These are phyloP conservation scores for Chaetura pelagica DNA, from an alignment of 2,113 vertebrate species.

Conservation along the genomic window DNA sequence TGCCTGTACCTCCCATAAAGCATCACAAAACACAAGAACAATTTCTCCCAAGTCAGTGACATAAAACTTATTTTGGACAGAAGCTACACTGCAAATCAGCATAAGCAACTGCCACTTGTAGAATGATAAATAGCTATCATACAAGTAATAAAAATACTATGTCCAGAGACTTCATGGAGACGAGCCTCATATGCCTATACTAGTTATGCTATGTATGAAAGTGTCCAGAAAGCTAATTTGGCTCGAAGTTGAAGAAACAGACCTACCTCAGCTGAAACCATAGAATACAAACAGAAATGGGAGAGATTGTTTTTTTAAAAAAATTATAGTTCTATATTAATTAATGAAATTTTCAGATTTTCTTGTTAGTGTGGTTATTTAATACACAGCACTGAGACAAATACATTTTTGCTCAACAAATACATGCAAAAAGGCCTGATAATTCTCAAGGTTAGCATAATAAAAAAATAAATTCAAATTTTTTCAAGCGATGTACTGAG, in stretches of 20 bases:
- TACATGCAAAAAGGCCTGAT: neutral
- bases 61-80: fast-evolving
- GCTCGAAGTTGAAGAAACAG: neutral
- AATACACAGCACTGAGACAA: neutral
- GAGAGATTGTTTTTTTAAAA: neutral
- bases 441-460: neutral
- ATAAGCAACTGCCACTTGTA: neutral
- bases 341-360: neutral
- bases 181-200: neutral
- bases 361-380: neutral
- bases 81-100: neutral
- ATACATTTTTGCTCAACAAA: neutral
- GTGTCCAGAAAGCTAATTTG: neutral
- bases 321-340: neutral
- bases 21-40: neutral
- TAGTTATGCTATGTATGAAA: fast-evolving
- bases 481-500: neutral
- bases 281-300: neutral
- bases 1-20: neutral
- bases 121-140: neutral
- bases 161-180: neutral
- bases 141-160: neutral
- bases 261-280: neutral
- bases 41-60: neutral
- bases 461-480: neutral